Base-by-base conservation (phyloP, 2,797 vertebrate species). In the Myoxocephalus aenaeus region DNA sequence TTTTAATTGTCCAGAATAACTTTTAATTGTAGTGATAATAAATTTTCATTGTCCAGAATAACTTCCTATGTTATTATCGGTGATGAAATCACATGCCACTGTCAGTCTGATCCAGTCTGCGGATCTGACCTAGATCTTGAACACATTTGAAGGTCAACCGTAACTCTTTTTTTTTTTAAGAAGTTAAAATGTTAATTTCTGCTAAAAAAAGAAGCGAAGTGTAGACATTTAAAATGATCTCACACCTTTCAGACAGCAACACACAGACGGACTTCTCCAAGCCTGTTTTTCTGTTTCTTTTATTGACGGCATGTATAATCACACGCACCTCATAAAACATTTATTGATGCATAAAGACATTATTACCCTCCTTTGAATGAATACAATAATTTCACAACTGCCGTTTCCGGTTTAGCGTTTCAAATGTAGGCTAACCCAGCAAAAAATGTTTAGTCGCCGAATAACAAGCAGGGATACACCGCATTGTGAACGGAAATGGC, bases 261-360 rank as follows among this genome's bases (percentile, higher is more conserved):
- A 73, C 78, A 82, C 90, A 88, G 74, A 86, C 78, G 73, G 77
- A 88, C 75, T 89, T 83, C 86, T 80, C 79, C 75, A 64, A 73
- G 85, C 92, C 94, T 93, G 61, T 64, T 90, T 96, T 59, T 50
- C 96, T 94, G 96, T 57, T 87, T 96, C 50, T 89, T 97, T 98
- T 97, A 97, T 96, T 97, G 96, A 96, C 93, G 95, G 94, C 95
- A 93, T 97, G 96, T 96, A 97, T 96, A 98, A 97, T 98, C 97
- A 98, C 97, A 97, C 96, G 93, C 97, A 97, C 97, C 97, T 97
- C 97, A 96, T 99, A 98, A 98, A 97, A 95, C 79, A 96, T 99
- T 99, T 98, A 99, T 98, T 97, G 97, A 97, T 96, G 95, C 96
- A 97, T 97, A 97, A 97, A 97, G 96, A 95, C 95, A 96, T 96